These are phyloP conservation scores for Aphodius granarius DNA, from an alignment of 2,888 invertebrate genomes.

Conservation along the genomic window DNA sequence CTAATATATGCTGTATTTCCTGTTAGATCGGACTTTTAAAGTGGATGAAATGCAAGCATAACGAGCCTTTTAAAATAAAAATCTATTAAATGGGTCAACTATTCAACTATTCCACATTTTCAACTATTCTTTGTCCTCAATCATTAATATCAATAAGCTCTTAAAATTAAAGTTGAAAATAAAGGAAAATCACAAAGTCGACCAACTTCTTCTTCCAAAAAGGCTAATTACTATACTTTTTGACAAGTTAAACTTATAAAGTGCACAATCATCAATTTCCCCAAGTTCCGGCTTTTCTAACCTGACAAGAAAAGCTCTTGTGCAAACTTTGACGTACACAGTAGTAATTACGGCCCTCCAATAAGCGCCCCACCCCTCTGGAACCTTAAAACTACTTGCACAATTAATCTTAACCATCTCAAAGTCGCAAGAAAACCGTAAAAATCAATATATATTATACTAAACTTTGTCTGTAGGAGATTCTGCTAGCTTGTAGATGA, in stretches of 20 bases:
- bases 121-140: too few species aligned
- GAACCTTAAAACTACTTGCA: neutral
- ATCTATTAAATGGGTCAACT: too few species aligned
- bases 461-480: too few species aligned
- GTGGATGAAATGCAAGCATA: too few species aligned
- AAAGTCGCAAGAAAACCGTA: neutral
- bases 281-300: neutral
- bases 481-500: too few species aligned
- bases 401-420: neutral
- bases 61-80: too few species aligned
- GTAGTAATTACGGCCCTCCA: neutral
- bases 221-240: neutral
- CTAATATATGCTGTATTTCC: too few species aligned
- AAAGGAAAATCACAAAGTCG: neutral
- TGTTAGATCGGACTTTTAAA: too few species aligned
- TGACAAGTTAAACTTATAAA: neutral
- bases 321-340: neutral
- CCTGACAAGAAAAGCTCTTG: neutral
- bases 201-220: neutral
- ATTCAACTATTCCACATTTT: too few species aligned
- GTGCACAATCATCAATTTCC: neutral
- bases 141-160: too few species aligned
- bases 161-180: too few species aligned
- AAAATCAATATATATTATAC: too few species aligned
- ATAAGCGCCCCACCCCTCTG: neutral